Conservation (phyloP, 2,113 vertebrate genomes). For the Ciconia maguari region DNA sequence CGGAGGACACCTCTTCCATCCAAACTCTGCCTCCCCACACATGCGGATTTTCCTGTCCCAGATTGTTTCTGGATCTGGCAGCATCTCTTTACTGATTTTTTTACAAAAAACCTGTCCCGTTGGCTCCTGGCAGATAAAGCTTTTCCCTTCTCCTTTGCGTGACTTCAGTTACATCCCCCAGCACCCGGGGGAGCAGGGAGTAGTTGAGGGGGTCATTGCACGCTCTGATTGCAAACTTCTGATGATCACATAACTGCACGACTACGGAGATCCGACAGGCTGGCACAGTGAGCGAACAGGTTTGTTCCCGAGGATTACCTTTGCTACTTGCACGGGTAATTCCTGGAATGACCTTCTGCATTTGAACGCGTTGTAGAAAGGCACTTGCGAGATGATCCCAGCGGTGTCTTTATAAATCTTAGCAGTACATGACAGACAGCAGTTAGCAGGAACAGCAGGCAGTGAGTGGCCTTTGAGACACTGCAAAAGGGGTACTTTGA, state of each 20-base stretch:
- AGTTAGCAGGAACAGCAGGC: slow-evolving; percentile 24
- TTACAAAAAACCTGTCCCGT: accelerated
- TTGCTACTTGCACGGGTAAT: background rate
- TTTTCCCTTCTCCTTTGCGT: background rate
- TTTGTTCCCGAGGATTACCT: background rate
- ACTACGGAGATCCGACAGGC: accelerated
- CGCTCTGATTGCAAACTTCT: background rate
- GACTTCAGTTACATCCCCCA: background rate
- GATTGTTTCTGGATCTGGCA: background rate
- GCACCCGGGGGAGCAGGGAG: accelerated
- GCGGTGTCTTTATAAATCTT: background rate
- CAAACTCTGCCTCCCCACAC: background rate
- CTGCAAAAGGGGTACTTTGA: slow-evolving; percentile 40
- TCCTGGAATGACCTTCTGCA: background rate
- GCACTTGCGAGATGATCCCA: background rate
- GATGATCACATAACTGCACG: background rate
- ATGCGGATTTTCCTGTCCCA: accelerated
- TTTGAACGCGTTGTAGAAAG: background rate
- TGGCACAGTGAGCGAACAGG: background rate
- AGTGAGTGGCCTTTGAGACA: background rate
- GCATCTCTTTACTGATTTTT: background rate
- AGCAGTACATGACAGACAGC: background rate
- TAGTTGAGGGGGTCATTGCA: background rate
- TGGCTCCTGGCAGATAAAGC: background rate
- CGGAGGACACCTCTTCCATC: background rate